Evolutionary conservation across 2,888 invertebrate species (phyloP).

Genomic region (Phragmatobia fuliginosa): DNA sequence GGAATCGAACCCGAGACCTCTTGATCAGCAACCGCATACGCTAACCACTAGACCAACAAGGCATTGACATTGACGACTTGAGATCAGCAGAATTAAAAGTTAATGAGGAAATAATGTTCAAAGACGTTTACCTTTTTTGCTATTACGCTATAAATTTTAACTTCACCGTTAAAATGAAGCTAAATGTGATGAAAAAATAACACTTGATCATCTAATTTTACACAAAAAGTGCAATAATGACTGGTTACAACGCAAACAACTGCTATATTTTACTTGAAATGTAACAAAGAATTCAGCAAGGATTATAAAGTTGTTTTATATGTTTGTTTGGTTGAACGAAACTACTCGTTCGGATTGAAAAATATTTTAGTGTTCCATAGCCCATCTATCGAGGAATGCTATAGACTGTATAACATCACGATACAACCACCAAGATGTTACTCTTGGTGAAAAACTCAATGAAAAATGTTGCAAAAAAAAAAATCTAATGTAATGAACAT

Average conservation of each 20-base stretch:
- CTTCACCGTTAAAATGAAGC: constrained; percentile 12
- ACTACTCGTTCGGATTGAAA: too few species aligned
- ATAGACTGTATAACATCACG: too few species aligned
- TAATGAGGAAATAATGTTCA: constrained; percentile 46
- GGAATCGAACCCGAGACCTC: too few species aligned
- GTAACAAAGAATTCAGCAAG: background rate
- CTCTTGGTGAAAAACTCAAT: too few species aligned
- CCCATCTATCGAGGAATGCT: too few species aligned
- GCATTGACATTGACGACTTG: background rate
- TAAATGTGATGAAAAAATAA: background rate
- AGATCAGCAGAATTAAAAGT: constrained; percentile 26
- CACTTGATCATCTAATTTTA: constrained; percentile 5
- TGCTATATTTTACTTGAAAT: background rate
- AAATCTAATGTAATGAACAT: too few species aligned
- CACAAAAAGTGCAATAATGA: background rate
- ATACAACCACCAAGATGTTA: too few species aligned
- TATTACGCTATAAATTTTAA: constrained; percentile 22
- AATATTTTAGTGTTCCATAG: too few species aligned
- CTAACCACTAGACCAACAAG: too few species aligned
- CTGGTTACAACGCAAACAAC: constrained; percentile 4
- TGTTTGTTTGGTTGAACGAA: background rate
- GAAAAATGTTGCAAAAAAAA: too few species aligned
- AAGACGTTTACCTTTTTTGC: constrained; percentile 26
- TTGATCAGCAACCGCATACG: too few species aligned
- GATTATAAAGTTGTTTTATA: background rate